These are phyloP conservation scores for Antitype chi DNA, from an alignment of 2,888 invertebrate species.

Conservation along the genomic window DNA sequence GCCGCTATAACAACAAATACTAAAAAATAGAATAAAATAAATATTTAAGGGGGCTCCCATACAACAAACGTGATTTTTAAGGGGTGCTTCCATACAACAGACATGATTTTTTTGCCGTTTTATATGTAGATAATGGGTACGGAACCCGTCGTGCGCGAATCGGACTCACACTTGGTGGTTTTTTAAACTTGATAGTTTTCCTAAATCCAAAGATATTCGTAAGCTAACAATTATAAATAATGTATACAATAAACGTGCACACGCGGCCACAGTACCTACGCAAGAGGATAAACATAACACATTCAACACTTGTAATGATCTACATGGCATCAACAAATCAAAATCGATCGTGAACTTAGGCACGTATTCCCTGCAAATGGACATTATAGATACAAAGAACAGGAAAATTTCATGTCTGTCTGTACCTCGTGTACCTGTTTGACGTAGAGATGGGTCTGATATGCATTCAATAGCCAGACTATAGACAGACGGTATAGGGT, in stretches of 20 bases:
- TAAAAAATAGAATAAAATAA: too few relatives aligned
- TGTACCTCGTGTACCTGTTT: conserved; percentile 62
- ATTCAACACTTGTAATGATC: conserved; percentile 79
- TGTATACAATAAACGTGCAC: conserved; percentile 59
- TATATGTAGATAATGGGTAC: too few relatives aligned
- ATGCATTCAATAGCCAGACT: conserved; percentile 74
- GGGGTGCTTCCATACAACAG: too few relatives aligned
- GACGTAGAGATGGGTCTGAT: conserved; percentile 75
- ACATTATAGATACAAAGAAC: conserved; percentile 79
- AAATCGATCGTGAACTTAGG: conserved; percentile 79
- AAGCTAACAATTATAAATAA: conserved; percentile 59
- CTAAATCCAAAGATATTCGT: conserved; percentile 4
- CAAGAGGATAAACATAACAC: conserved; percentile 75
- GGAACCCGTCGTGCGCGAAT: too few relatives aligned
- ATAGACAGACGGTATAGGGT: conserved; percentile 63
- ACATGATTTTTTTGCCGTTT: too few relatives aligned
- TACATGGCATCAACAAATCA: conserved; percentile 79
- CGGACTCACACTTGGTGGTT: too few relatives aligned
- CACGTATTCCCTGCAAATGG: conserved; percentile 78
- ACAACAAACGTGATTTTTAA: too few relatives aligned
- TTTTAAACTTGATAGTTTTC: neutral
- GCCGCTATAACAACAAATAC: too few relatives aligned
- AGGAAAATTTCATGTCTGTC: conserved; percentile 81
- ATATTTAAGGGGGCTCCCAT: too few relatives aligned
- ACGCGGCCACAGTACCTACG: conserved; percentile 53